These are phyloP conservation scores for Cetonia aurata DNA, from an alignment of 2,888 invertebrate species.

Conservation along the genomic window DNA sequence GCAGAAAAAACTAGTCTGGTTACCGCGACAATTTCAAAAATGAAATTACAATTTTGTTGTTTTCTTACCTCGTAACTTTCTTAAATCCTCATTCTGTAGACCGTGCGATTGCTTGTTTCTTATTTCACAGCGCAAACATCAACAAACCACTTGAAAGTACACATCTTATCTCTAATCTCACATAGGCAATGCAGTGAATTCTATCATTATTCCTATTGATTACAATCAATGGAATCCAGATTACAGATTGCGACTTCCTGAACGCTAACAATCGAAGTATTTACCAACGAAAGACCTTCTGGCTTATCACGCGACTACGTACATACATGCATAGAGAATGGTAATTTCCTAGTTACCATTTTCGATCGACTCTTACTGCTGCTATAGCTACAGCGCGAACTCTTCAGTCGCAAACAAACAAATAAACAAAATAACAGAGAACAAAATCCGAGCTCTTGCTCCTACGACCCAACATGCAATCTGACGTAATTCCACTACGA, in stretches of 20 bases:
- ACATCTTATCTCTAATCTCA: no score
- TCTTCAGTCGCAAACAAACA: background rate
- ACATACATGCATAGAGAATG: background rate
- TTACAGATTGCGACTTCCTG: constrained; percentile 5
- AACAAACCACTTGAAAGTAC: no score
- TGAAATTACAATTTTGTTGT: no score
- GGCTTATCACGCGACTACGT: constrained; percentile 22
- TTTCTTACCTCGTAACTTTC: no score
- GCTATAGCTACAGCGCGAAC: background rate
- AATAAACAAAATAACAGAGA: constrained; percentile 8
- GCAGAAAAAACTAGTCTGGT: no score
- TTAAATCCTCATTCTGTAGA: no score
- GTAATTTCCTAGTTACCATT: constrained; percentile 21
- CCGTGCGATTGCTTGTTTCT: no score
- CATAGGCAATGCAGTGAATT: no score
- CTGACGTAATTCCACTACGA: constrained; percentile 23
- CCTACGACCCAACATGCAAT: constrained; percentile 13
- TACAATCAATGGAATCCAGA: background rate
- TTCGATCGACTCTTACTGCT: constrained; percentile 17
- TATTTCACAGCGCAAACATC: no score
- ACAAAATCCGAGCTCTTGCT: background rate
- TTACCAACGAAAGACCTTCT: constrained; percentile 1
- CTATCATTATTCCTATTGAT: no score
- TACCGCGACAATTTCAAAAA: no score
- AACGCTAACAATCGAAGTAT: constrained; percentile 14